A percentile compares a stretch with the other conserved stretches of the same genome.
These are phyloP conservation scores for Drosophila nebulosa DNA, from an alignment of 1,140 invertebrate species.

Conservation along the genomic window DNA sequence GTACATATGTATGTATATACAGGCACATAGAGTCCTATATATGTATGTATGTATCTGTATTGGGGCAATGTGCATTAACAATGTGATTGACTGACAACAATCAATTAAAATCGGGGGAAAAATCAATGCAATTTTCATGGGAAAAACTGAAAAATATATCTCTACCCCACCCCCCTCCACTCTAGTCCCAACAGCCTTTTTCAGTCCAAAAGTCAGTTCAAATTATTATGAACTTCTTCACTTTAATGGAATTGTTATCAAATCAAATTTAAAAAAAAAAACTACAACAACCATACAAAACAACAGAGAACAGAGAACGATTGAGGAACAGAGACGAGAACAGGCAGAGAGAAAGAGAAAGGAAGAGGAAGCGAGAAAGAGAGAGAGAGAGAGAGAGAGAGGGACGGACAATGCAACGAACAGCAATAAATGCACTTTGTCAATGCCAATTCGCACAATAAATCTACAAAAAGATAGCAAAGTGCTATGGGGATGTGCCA, in stretches of 20 bases:
- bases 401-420: slow-evolving; percentile 36
- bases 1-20: slow-evolving; percentile 12
- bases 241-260: slow-evolving; percentile 78
- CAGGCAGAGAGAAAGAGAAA: neutral
- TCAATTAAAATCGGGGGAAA: slow-evolving; percentile 62
- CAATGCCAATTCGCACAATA: slow-evolving; percentile 78
- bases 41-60: slow-evolving; percentile 41
- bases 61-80: slow-evolving; percentile 61
- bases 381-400: neutral
- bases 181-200: neutral
- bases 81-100: slow-evolving; percentile 77
- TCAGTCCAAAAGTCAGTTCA: slow-evolving; percentile 29
- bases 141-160: slow-evolving; percentile 11
- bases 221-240: slow-evolving; percentile 78
- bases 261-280: slow-evolving; percentile 67
- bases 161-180: neutral
- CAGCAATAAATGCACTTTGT: slow-evolving; percentile 75
- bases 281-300: neutral
- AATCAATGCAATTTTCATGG: slow-evolving; percentile 56
- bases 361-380: no score
- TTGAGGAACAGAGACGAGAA: neutral
- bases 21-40: slow-evolving; percentile 13
- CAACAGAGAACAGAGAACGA: slow-evolving; percentile 9
- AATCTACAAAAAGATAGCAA: slow-evolving; percentile 72
- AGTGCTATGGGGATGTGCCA: slow-evolving; percentile 32